Percentiles rank a stretch among this genome's conserved stretches.
phyloP scores from a whole-genome alignment of 2,888 invertebrate genomes.

The Stenoptilia bipunctidactyla region DNA sequence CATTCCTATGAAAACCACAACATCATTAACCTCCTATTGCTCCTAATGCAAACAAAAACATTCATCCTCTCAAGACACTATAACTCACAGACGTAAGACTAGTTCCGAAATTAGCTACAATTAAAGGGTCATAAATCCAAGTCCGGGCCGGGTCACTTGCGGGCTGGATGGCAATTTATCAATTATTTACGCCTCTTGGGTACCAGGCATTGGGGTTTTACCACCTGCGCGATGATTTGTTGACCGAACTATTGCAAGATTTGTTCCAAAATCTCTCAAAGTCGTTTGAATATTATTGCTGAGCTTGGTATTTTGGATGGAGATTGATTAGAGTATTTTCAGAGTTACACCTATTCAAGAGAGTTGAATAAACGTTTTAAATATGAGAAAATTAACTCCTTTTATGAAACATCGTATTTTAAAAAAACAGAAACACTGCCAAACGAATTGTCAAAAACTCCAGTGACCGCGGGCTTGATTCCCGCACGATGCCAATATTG shows the following conservation, averaged over 20 bases:
- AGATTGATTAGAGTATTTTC: too few relatives aligned
- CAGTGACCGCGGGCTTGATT: too few relatives aligned
- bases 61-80: constrained; percentile 20
- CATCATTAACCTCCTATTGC: neutral
- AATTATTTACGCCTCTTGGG: constrained; percentile 69
- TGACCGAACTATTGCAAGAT: constrained; percentile 32
- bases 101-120: constrained; percentile 65
- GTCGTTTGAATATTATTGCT: neutral
- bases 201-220: constrained; percentile 35
- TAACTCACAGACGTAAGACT: constrained; percentile 54
- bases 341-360: too few relatives aligned
- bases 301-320: too few relatives aligned
- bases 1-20: too few relatives aligned
- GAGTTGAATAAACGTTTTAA: too few relatives aligned
- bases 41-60: constrained; percentile 18
- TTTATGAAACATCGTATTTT: too few relatives aligned
- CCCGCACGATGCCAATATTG: too few relatives aligned
- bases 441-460: too few relatives aligned
- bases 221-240: constrained; percentile 26
- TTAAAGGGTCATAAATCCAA: constrained; percentile 67
- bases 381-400: too few relatives aligned
- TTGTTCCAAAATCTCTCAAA: constrained; percentile 14
- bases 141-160: constrained; percentile 61
- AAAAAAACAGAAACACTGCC: too few relatives aligned
- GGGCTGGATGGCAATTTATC: constrained; percentile 67